Base-by-base conservation (phyloP, 2,888 invertebrate genomes). In the Drosophila tripunctata region DNA sequence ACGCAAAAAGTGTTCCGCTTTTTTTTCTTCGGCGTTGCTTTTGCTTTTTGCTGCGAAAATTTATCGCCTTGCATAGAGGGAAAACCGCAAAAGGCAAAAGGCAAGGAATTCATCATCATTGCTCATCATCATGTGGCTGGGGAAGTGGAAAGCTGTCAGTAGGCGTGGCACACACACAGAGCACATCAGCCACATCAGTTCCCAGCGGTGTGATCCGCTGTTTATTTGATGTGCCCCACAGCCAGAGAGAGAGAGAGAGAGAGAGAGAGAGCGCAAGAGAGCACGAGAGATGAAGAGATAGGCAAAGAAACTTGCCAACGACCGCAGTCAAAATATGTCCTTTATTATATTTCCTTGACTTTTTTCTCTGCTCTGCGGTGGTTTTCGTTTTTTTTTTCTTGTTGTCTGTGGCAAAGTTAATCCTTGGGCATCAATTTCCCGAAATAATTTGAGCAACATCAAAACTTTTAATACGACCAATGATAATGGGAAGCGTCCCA, bases 381-480 rank as follows among this genome's bases (percentile, higher is more conserved):
- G 40, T 40, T 22, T 48, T 22, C 48, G 31, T 14, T 19, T n/a
- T 36, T 36, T 47, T 35, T 40, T n/a, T 45, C 27, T 47, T 35
- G 35, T 62, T n/a, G 63, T 30, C 55, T 52, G 62, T 40, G 55
- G 47, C 60, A 73, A 88, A 88, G 83, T 88, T 88, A 83, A 80
- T 88, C 83, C 87, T 88, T 69, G 73, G 78, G 77, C 88, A 87
- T 88, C 88, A 88, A 88, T 87, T 87, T 87, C 88, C 71, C 67
- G 68, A 82, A 87, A 78, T 86, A 88, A 87, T 88, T 86, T 87
- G 75, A 67, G 67, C 87, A 86, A 75, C 87, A 88, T 85, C 83
- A 68, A 85, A 88, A 87, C 78, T 88, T 87, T 88, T 88, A 86
- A 88, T 88, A 88, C 78, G 75, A 68, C 81, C 88, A 83, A 88